A percentile compares a stretch with the other conserved stretches of the same genome.
Evolutionary conservation across 1,140 invertebrate species (phyloP).

Genomic region (Drosophila bifasciata): DNA sequence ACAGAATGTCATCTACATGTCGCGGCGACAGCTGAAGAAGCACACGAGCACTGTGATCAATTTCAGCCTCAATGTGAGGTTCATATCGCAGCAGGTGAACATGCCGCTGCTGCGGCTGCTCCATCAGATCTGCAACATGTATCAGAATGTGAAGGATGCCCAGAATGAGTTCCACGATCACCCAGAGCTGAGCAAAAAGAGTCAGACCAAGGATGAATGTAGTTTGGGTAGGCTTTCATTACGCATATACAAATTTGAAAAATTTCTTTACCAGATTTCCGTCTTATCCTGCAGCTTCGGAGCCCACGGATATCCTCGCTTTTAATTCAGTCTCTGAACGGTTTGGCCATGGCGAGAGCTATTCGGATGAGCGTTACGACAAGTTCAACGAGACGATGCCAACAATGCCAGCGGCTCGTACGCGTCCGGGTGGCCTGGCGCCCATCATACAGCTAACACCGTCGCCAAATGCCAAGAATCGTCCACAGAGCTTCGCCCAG

Average conservation of each 20-base stretch:
- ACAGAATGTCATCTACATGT: conserved; percentile 93
- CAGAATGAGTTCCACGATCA: conserved; percentile 94
- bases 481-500: conserved; percentile 94
- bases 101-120: conserved; percentile 96
- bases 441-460: conserved; percentile 85
- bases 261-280: not conserved
- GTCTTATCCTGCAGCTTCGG: conserved; percentile 84
- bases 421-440: conserved; percentile 61
- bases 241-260: too few relatives aligned
- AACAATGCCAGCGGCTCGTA: conserved; percentile 49
- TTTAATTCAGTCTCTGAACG: conserved; percentile 80
- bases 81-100: conserved; percentile 96
- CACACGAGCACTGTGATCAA: conserved; percentile 95
- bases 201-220: conserved; percentile 79
- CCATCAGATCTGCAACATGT: conserved; percentile 98
- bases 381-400: conserved; percentile 83
- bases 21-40: conserved; percentile 93
- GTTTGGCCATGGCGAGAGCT: conserved; percentile 70
- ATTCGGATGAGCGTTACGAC: conserved; percentile 82
- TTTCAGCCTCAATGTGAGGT: conserved; percentile 93
- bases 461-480: conserved; percentile 88
- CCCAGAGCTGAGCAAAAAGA: conserved; percentile 85
- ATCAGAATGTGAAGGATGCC: conserved; percentile 98
- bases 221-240: conserved; percentile 75
- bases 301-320: conserved; percentile 86